Evolutionary conservation across 2,113 vertebrate genomes (phyloP), one percentile per base, ranked within the genome.

Genomic region (Geothlypis trichas): DNA sequence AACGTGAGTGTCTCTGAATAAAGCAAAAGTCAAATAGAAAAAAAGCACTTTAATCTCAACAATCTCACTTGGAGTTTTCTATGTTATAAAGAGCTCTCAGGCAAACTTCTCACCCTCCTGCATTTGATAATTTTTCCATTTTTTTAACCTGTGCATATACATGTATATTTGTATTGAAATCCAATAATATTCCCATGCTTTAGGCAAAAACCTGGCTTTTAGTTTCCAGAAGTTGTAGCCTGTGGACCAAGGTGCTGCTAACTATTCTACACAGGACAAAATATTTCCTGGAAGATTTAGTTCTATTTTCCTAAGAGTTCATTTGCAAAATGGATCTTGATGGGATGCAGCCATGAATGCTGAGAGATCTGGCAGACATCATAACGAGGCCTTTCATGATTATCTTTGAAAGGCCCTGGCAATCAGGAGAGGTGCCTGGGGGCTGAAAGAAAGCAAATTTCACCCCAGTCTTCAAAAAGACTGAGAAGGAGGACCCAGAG

Each of bases 351-450:
- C 27, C 22, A 58, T 18, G 12, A 66, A 27, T 66, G 12, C 31
- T 58, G 35, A 89, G 26, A 23, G 27, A 44, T 23, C 22, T 52
- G 28, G 5, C 9, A 42, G 23, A 59, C 19, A 20, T 67, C 21
- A 11, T 33, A 58, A 35, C 0, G 0, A 59, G 52, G 16, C 33
- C 20, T 59, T 37, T 39, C 15, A 28, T 1, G 0, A 74, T 74
- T 33, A 44, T 20, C 12, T 66, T 28, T 59, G 22, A 44, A 23
- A 47, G 27, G 22, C 33, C 27, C 33, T 33, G 27, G 44, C 0
- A 0, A 58, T 28, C 37, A 58, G 15, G 15, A 16, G 13, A 66
- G 27, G 5, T 44, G 10, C 15, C 31, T 58, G 59, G 44, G 22
- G 21, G 18, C 9, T 35, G 35, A n/a, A 57, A 33, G 42, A 15